A percentile compares a stretch with the other conserved stretches of the same genome.
phyloP scores from a whole-genome alignment of 92 coral and sea anemone species.

The Siderastrea siderea region DNA sequence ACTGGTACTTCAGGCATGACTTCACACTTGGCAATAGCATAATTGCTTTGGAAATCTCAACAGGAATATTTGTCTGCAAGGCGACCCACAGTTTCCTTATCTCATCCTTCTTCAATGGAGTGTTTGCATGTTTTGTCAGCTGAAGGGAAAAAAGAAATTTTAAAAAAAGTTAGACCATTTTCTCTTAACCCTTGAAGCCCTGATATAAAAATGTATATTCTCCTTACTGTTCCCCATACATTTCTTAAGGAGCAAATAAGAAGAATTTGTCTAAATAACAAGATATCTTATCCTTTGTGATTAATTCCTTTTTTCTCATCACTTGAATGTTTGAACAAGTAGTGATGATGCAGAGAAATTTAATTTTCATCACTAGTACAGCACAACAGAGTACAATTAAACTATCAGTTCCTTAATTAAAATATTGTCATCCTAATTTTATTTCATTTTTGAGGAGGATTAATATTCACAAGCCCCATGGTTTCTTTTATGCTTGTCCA shows the following conservation, averaged over 20 bases:
- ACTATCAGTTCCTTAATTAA: not conserved
- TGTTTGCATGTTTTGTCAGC: conserved; percentile 5
- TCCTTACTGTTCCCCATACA: too few species aligned
- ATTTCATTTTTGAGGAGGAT: not conserved
- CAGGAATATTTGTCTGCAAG: conserved; percentile 18
- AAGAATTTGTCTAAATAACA: too few species aligned
- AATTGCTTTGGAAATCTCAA: conserved; percentile 21
- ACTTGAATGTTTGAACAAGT: too few species aligned
- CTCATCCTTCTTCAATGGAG: conserved; percentile 4
- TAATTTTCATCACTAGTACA: too few species aligned
- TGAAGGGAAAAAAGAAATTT: not conserved
- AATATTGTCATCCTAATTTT: not conserved
- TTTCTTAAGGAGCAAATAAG: too few species aligned
- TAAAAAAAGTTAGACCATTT: too few species aligned
- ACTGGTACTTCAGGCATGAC: conserved; percentile 8
- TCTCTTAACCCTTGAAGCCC: too few species aligned
- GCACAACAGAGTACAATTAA: not conserved
- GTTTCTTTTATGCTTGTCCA: not conserved
- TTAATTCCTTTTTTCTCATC: too few species aligned
- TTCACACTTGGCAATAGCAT: conserved; percentile 24
- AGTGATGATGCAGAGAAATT: too few species aligned
- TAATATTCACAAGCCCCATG: not conserved
- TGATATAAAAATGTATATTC: too few species aligned
- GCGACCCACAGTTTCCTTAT: conserved; percentile 5
- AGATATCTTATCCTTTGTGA: too few species aligned